phyloP scores from a whole-genome alignment of 2,797 vertebrate species.

The Sebastes itinus region DNA sequence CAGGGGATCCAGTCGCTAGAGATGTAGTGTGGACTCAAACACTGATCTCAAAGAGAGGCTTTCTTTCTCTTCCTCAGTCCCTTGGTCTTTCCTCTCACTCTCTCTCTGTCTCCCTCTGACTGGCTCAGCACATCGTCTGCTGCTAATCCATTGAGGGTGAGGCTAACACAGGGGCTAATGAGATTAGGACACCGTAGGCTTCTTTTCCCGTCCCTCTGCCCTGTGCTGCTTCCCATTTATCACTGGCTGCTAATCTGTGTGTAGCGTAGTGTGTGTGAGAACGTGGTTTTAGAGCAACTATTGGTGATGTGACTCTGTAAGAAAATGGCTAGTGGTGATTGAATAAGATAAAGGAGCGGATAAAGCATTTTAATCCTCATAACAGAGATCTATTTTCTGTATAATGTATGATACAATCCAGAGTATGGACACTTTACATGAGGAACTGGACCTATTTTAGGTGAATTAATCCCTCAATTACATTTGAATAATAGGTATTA shows the following conservation, averaged over 20 bases:
- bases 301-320: neutral
- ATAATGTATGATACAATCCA: neutral
- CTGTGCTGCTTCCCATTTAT: slow-evolving; percentile 50
- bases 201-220: slow-evolving; percentile 24
- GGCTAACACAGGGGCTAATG: slow-evolving; percentile 69
- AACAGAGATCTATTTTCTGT: neutral
- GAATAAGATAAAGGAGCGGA: neutral
- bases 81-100: slow-evolving; percentile 8
- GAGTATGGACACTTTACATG: neutral
- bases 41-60: slow-evolving; percentile 25
- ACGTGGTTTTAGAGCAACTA: slow-evolving; percentile 7
- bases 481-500: neutral
- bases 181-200: slow-evolving; percentile 65
- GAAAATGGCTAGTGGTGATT: neutral
- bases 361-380: neutral
- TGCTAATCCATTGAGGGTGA: slow-evolving; percentile 64
- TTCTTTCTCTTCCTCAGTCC: neutral
- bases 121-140: slow-evolving; percentile 49
- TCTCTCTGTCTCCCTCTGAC: slow-evolving; percentile 26
- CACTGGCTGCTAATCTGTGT: slow-evolving; percentile 31
- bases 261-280: neutral
- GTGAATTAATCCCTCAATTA: neutral
- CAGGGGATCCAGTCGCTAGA: slow-evolving; percentile 8
- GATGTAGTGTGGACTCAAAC: slow-evolving; percentile 27
- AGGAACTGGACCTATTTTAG: neutral